Percentiles rank a stretch among this genome's conserved stretches.
These are phyloP conservation scores for Serripes groenlandicus DNA, from an alignment of 2,888 invertebrate species.

Conservation along the genomic window DNA sequence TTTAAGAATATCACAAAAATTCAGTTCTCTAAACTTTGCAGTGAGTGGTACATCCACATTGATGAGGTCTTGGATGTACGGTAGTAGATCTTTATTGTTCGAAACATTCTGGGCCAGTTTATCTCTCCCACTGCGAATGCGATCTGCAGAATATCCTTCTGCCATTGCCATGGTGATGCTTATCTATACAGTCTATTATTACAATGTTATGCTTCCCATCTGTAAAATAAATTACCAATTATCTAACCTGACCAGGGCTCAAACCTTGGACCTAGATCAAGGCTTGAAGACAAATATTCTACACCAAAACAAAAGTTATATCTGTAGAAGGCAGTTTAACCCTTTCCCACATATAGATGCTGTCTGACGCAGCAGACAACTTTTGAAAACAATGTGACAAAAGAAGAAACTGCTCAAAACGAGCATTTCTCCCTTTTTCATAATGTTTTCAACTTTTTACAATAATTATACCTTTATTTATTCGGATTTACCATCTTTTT, in stretches of 20 bases:
- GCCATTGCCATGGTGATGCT: conserved; percentile 9
- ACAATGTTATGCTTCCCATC: no score
- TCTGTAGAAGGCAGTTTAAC: no score
- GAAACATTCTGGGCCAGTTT: conserved; percentile 29
- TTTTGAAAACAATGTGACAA: conserved; percentile 2
- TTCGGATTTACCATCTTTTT: no score
- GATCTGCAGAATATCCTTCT: background rate
- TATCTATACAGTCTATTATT: background rate
- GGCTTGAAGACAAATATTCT: no score
- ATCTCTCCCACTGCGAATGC: background rate
- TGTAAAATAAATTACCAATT: no score
- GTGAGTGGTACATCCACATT: conserved; percentile 47
- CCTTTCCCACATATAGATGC: no score
- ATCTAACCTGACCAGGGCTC: no score
- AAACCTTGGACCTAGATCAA: no score
- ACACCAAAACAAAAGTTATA: no score
- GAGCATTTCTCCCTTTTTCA: conserved; percentile 3
- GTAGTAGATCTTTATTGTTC: conserved; percentile 29
- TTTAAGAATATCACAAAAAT: conserved; percentile 56
- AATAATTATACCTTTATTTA: no score
- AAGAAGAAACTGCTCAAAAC: background rate
- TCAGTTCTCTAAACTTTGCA: conserved; percentile 50
- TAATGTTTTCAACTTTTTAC: conserved; percentile 1
- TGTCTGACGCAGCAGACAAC: no score
- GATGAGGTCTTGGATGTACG: conserved; percentile 17